Evolutionary conservation across 1,140 invertebrate genomes (phyloP), one percentile per base, ranked within the genome.

Genomic region (Pomphorhynchus laevis): DNA sequence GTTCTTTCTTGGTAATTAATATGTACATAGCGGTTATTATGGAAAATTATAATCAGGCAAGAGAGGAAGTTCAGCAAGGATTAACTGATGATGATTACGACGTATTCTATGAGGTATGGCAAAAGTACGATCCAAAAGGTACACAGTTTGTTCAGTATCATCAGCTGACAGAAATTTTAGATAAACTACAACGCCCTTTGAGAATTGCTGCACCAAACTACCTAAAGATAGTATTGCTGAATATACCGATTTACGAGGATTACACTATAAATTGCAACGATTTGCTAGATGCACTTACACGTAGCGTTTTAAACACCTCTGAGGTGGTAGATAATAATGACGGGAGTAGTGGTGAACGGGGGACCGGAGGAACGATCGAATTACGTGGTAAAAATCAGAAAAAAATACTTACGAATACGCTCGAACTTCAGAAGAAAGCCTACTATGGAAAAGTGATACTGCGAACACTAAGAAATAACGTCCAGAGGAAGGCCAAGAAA

Each of bases 81-180:
- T 64, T 91, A 32, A 91, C 82, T 22, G 79, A 86, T 53, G 82
- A 93, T 58, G 82, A 93, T 56, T 91, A 91, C 61, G 84, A 93
- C 54, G 86, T 91, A 77, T 93, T 86, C 60, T 93, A 93, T 55
- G 82, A 91, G 61, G 84, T 89, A 47, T 93, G 84, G 84, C 79
- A 89, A 54, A 71, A 79, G 50, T 93, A 79, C 58, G 84, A 93
- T 61, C 80, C 82, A 0, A 74, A 89, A 50, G 82, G 82, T 35
- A 84, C 79, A 4, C 76, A 89, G 56, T 93, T 84, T 59, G 86
- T 93, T 49, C 66, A 69, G 34, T 80, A 86, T 59, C 69, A 77
- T 48, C 69, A 77, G 54, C 59, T 93, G 34, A 77, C 75, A 1
- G 77, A 86, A 47, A 86, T 93, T 61, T 59, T 91, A 33, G 76